These are phyloP conservation scores for Oncorhynchus kisutch DNA, from an alignment of 2,113 vertebrate species.

Conservation along the genomic window DNA sequence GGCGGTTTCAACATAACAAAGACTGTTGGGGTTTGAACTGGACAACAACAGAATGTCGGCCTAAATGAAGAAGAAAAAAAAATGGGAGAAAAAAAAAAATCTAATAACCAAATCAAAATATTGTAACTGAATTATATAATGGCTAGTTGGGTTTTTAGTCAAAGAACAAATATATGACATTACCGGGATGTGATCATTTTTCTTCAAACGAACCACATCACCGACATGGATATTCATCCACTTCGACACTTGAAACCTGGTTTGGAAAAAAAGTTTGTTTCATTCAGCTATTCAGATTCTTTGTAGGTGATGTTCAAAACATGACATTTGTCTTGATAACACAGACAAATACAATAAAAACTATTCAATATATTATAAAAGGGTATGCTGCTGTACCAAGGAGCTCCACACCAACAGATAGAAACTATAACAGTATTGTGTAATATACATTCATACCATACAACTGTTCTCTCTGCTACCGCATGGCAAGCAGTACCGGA, in stretches of 20 bases:
- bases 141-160: constrained; percentile 4
- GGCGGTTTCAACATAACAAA: constrained; percentile 93
- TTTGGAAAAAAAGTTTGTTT: background rate
- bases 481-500: too few species aligned
- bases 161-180: constrained; percentile 38
- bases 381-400: too few species aligned
- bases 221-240: constrained; percentile 92
- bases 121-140: too few species aligned
- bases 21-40: constrained; percentile 91
- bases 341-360: too few species aligned
- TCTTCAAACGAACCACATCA: constrained; percentile 87
- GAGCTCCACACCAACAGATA: too few species aligned
- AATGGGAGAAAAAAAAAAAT: accelerated
- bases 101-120: background rate
- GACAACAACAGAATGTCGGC: constrained; percentile 90
- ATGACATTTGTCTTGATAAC: too few species aligned
- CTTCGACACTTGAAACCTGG: constrained; percentile 75
- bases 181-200: constrained; percentile 94
- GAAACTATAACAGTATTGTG: too few species aligned
- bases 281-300: too few species aligned
- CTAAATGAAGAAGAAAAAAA: constrained; percentile 57
- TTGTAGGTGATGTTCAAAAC: too few species aligned
- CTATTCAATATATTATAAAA: too few species aligned
- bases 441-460: too few species aligned
- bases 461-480: too few species aligned